Evolutionary conservation across 2,888 invertebrate genomes (phyloP), one percentile per base, ranked within the genome.

Genomic region (Endomychus coccineus): DNA sequence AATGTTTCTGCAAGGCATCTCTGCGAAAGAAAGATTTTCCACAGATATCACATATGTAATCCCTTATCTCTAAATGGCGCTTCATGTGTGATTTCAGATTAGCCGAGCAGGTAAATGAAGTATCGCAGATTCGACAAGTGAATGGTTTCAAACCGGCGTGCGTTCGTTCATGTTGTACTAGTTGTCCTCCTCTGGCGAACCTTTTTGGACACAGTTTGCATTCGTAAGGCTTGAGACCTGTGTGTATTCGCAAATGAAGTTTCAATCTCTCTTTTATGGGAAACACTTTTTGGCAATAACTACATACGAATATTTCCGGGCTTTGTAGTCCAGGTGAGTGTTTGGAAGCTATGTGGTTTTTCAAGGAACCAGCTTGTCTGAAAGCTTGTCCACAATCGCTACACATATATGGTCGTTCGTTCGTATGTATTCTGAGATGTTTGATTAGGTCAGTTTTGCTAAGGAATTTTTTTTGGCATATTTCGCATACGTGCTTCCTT

Each of bases 41-140:
- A 55, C 89, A 90, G 33, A 83, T 76, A 45, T 83, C 79, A 56
- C 89, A 89, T 19, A 80, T 75, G 62, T 77, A 83, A 56, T 86
- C 84, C 45, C 80, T 76, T 10, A 82, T 78, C 48, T 83, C 80
- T 16, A 77, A 70, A 66, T 88, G 88, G 1, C 80, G 71, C 57
- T 78, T 77, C 44, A 77, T 68, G 58, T 83, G 83, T 13, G 71
- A 55, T 37, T 75, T 73, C 14, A 82, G 58, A 54, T 77, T 77
- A 27, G 74, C 75, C 16, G 76, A 71, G 47, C 75, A 77, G 2
- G 80, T 77, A 61, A 84, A 88, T 28, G 75, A 75, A 31, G 80
- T 73, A 4, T 77, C 71, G 61, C 89, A 89, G 27, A 80, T 68
- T 11, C 74, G 70, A 55, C 88, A 88, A 30, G 73, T 70, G 54